Evolutionary conservation across 2,797 vertebrate species (phyloP).

Genomic region (Borostomias antarcticus): DNA sequence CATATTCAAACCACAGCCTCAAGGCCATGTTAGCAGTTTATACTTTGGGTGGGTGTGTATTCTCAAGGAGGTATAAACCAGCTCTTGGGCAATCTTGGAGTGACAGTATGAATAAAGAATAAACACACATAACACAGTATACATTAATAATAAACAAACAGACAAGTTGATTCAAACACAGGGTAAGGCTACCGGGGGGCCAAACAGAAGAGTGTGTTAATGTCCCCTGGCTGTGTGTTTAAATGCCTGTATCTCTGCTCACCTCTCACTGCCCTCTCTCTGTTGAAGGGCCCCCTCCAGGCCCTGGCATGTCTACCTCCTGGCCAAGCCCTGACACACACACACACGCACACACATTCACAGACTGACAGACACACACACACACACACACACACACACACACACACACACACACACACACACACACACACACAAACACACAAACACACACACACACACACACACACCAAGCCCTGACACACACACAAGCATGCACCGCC

Average conservation of each 20-base stretch:
- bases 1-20: not conserved
- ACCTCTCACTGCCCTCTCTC: conserved; percentile 15
- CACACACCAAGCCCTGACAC: too few species aligned
- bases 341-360: too few species aligned
- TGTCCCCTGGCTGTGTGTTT: conserved; percentile 15
- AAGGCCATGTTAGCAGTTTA: not conserved
- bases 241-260: conserved; percentile 19
- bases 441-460: too few species aligned
- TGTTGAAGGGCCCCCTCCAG: not conserved
- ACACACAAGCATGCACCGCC: too few species aligned
- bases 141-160: not conserved
- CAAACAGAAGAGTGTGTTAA: conserved; percentile 14
- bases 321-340: too few species aligned
- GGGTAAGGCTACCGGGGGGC: not conserved
- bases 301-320: conserved; percentile 30
- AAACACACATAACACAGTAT: not conserved
- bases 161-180: conserved; percentile 10
- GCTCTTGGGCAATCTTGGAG: not conserved
- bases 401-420: not conserved
- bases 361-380: not conserved
- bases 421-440: too few species aligned
- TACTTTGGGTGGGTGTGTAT: too few species aligned
- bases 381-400: conserved; percentile 5
- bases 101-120: not conserved
- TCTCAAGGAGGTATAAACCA: too few species aligned